Percentiles rank a stretch among this genome's conserved stretches.
phyloP scores from a whole-genome alignment of 2,888 invertebrate genomes.

The Pristionchus entomophagus region DNA sequence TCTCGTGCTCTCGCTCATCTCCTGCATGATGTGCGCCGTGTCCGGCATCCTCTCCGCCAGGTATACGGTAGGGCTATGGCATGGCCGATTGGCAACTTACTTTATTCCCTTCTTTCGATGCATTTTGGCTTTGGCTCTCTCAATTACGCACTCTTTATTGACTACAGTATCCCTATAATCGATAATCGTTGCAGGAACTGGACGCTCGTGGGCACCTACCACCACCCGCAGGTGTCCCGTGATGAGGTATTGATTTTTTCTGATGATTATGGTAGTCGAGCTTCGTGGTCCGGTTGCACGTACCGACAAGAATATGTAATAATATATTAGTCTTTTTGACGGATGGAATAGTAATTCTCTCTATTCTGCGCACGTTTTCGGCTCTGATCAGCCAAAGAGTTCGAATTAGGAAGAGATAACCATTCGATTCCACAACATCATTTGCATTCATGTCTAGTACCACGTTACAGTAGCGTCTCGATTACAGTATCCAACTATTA shows the following conservation, averaged over 20 bases:
- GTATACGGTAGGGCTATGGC: constrained; percentile 46
- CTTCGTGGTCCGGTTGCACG: too few relatives aligned
- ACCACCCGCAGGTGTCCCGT: constrained; percentile 69
- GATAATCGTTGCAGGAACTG: constrained; percentile 57
- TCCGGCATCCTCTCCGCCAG: constrained; percentile 66
- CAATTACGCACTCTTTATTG: not conserved
- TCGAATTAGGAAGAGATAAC: too few relatives aligned
- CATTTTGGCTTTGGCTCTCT: too few relatives aligned
- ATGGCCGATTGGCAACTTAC: not conserved
- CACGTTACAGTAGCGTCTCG: too few relatives aligned
- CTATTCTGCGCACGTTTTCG: too few relatives aligned
- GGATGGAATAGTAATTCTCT: too few relatives aligned
- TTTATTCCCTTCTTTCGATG: not conserved
- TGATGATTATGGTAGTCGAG: not conserved
- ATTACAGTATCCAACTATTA: too few relatives aligned
- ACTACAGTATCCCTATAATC: not conserved
- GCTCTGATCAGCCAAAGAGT: too few relatives aligned
- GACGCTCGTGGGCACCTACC: constrained; percentile 68
- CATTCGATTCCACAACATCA: too few relatives aligned
- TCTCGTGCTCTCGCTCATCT: constrained; percentile 71
- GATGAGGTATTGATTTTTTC: constrained; percentile 53
- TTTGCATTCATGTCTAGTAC: too few relatives aligned
- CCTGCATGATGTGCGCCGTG: constrained; percentile 71
- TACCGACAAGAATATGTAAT: too few relatives aligned
- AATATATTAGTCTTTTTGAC: too few relatives aligned